Conservation (phyloP, 2,797 vertebrate species). For the Cottoperca gobio region DNA sequence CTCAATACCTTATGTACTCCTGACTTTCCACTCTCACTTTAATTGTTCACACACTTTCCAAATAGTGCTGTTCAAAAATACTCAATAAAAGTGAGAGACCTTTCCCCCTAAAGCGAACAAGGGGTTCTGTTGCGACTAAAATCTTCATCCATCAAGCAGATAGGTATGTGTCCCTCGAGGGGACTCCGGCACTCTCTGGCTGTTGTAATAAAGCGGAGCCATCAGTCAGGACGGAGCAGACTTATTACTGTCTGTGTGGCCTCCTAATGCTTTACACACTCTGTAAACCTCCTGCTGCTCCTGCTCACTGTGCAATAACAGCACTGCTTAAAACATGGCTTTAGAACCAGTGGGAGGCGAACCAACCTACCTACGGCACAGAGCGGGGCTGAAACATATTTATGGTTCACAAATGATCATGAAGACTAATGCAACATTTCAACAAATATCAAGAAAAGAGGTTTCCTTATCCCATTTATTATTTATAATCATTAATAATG, state of each 20-base stretch:
- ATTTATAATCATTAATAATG: slow-evolving; percentile 34
- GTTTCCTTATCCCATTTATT: slow-evolving; percentile 15
- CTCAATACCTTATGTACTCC: slow-evolving; percentile 60
- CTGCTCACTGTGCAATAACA: slow-evolving; percentile 58
- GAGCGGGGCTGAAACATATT: slow-evolving; percentile 16
- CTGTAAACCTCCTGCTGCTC: slow-evolving; percentile 66
- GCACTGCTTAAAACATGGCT: slow-evolving; percentile 38
- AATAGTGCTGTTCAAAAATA: slow-evolving; percentile 26
- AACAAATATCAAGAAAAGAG: slow-evolving; percentile 14
- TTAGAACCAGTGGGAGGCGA: slow-evolving; percentile 51
- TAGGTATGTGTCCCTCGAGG: slow-evolving; percentile 81
- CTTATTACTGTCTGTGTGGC: slow-evolving; percentile 75
- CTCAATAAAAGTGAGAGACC: slow-evolving; percentile 41
- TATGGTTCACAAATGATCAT: slow-evolving; percentile 5
- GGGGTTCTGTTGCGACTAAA: slow-evolving; percentile 68
- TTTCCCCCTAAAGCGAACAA: slow-evolving; percentile 32
- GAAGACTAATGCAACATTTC: slow-evolving; percentile 22
- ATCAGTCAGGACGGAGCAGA: slow-evolving; percentile 77
- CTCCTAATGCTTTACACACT: slow-evolving; percentile 61
- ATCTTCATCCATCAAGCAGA: slow-evolving; percentile 81
- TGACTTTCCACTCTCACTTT: slow-evolving; percentile 44
- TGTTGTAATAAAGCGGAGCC: slow-evolving; percentile 80
- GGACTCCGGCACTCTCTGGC: slow-evolving; percentile 63
- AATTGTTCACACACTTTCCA: slow-evolving; percentile 48
- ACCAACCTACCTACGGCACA: slow-evolving; percentile 24